phyloP scores from a whole-genome alignment of 2,113 vertebrate species.

The Istiophorus platypterus region DNA sequence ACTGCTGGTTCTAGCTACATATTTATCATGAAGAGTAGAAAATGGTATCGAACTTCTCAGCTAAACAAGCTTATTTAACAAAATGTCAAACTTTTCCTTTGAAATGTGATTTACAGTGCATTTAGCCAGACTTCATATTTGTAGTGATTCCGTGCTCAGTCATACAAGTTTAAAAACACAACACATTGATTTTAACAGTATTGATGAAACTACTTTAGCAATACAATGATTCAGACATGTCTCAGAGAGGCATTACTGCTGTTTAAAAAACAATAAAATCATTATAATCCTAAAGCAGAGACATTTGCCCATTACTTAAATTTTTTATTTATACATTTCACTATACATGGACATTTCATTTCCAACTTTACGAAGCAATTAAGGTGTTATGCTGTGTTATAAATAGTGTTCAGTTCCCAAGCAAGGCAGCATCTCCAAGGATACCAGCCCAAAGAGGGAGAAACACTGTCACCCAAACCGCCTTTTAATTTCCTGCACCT shows the following conservation, averaged over 20 bases:
- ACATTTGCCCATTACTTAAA: slow-evolving; percentile 3
- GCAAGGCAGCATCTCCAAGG: slow-evolving; percentile 44
- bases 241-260: background rate
- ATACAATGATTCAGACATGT: background rate
- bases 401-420: slow-evolving; percentile 53
- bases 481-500: slow-evolving; percentile 66
- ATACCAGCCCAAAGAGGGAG: slow-evolving; percentile 43
- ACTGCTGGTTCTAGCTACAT: background rate
- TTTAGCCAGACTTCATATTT: no score
- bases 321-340: slow-evolving; percentile 13
- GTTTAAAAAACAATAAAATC: slow-evolving; percentile 11
- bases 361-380: slow-evolving; percentile 38
- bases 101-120: background rate
- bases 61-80: background rate
- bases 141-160: no score
- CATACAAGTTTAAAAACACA: background rate
- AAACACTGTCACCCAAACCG: slow-evolving; percentile 35
- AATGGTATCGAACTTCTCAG: background rate
- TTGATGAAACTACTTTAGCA: background rate
- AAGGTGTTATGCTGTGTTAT: slow-evolving; percentile 51
- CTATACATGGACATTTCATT: slow-evolving; percentile 8
- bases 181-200: background rate
- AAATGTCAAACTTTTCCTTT: no score
- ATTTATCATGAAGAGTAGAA: background rate
- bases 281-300: background rate